Evolutionary conservation across 2,113 vertebrate genomes (phyloP), one percentile per base, ranked within the genome.

Genomic region (Salminus brasiliensis): DNA sequence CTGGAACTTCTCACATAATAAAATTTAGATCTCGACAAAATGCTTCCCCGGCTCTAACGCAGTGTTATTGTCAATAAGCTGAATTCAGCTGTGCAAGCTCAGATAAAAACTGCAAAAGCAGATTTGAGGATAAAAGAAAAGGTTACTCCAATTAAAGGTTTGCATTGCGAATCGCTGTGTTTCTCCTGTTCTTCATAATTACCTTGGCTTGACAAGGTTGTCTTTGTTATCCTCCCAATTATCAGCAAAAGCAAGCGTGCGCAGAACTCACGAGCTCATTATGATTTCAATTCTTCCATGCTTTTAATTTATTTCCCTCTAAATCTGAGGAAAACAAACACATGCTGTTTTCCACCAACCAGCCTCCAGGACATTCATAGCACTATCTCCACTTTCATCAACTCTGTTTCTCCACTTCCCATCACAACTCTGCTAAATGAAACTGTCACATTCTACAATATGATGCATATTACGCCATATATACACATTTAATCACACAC

Each of bases 121-220:
- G 76, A 82, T 86, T 74, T 81, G 34, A 25, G 27, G 75, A 36
- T 76, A 79, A 84, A 77, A 81, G 53, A 69, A 85, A 85, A 85
- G 84, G 84, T 85, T 83, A 87, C 23, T 80, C 85, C 82, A 87
- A 87, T 85, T 87, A 85, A 84, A 78, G 72, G 74, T 76, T 63
- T 60, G 41, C 72, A 59, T 70, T 69, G 69, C 18, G n/a, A 25
- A 74, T 47, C 39, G 63, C 67, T 32, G 60, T 18, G 3, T 18
- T n/a, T n/a, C 21, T 52, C 76, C 78, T 85, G 60, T 80, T 78
- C 68, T 74, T 74, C 39, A 78, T 85, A 84, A 88, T 85, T 87
- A 81, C 57, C 66, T 30, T n/a, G 41, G 69, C 78, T 81, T 69
- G 85, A 85, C 83, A 85, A 79, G 74, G 71, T 81, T 84, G 71